phyloP scores from a whole-genome alignment of 2,888 invertebrate species.

The Lobophora halterata region DNA sequence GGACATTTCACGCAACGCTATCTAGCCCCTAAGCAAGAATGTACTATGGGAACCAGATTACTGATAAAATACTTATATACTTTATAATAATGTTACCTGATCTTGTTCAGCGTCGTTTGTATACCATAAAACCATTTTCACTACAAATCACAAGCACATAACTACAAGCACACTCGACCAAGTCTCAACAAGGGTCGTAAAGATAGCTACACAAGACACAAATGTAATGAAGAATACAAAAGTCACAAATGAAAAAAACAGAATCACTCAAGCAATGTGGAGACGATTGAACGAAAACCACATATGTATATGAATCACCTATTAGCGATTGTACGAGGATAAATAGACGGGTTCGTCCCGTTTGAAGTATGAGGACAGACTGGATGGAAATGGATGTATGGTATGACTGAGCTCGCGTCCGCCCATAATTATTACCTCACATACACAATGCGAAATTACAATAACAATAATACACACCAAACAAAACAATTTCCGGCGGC shows the following conservation, averaged over 20 bases:
- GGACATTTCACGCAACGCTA: too few species aligned
- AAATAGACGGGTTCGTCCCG: slow-evolving; percentile 17
- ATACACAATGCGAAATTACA: slow-evolving; percentile 60
- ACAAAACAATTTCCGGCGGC: slow-evolving; percentile 59
- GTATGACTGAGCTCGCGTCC: not conserved
- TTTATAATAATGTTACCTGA: slow-evolving; percentile 39
- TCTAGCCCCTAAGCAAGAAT: too few species aligned
- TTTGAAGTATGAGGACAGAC: slow-evolving; percentile 12
- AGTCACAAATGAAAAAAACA: slow-evolving; percentile 1
- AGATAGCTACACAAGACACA: too few species aligned
- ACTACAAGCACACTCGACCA: not conserved
- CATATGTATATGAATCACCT: slow-evolving; percentile 5
- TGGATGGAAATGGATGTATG: slow-evolving; percentile 12
- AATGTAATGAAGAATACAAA: not conserved
- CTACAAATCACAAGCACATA: slow-evolving; percentile 17
- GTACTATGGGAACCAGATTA: too few species aligned
- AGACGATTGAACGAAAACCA: not conserved
- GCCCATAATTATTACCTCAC: slow-evolving; percentile 22
- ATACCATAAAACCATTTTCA: slow-evolving; percentile 60
- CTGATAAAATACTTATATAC: not conserved
- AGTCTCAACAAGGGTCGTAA: too few species aligned
- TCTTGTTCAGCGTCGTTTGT: slow-evolving; percentile 38
- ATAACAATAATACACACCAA: slow-evolving; percentile 60
- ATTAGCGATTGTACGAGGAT: slow-evolving; percentile 4
- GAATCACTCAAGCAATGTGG: not conserved